Base-by-base conservation (phyloP, 2,888 invertebrate species). In the Ditylenchus weischeri region DNA sequence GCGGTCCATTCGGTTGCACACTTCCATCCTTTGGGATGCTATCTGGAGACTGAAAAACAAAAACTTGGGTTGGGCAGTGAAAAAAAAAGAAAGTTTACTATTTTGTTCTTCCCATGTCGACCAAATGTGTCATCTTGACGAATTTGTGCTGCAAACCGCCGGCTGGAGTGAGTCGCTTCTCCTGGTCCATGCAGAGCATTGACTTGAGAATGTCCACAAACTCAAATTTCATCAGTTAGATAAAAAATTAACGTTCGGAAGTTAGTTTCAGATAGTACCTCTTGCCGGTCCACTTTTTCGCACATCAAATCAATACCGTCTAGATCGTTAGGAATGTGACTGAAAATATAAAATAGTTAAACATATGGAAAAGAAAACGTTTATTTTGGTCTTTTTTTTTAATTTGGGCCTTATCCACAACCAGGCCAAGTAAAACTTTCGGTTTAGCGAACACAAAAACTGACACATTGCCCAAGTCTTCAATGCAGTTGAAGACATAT, bases 401-500 rank as follows among this genome's bases (percentile, higher is more conserved):
- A 10, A 13, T 43, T 2, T 8, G 43, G 8, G 1, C 43, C 43
- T 43, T 8, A 13, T 43, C 8, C 2, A 43, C 8, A 6, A 13
- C 1, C 43, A 43, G 43, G 11, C 2, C 13, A 43, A 6, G 15
- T 13, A 43, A 43, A 13, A 15, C 43, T 1, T 43, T 10, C 2
- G 29, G 36, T 59, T 21, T 6, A 29, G 2, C 8, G 7, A 54
- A 54, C 8, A 54, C 23, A n/a, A 68, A 47, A 72, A 69, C n/a
- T 21, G 57, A 74, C 59, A 43, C 43, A 43, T 36, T 59, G 59
- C 38, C 35, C 83, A 84, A 99, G 84, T 98, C 98, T 84, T 99
- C 98, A 77, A 99, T 88, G 86, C 94, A 94, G 86, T 96, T 96
- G 86, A 99, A 98, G 81, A 98, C 95, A 85, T 98, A 99, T 85